A percentile compares a stretch with the other conserved stretches of the same genome.
phyloP scores from a whole-genome alignment of 2,888 invertebrate species.

The Malthinus flaveolus region DNA sequence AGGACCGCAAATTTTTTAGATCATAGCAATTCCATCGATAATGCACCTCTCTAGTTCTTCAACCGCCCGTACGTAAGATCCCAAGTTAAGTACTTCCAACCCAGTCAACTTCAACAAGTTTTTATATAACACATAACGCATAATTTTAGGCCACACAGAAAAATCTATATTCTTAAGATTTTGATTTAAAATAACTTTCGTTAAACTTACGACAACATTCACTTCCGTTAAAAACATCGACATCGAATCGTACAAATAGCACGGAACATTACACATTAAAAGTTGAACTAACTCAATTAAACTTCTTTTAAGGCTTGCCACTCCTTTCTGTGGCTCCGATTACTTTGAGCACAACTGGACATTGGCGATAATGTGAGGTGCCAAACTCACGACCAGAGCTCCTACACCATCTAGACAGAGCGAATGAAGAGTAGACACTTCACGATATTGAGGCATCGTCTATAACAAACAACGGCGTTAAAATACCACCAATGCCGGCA shows the following conservation, averaged over 20 bases:
- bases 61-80: constrained; percentile 73
- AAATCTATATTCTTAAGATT: constrained; percentile 67
- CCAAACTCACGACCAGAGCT: constrained; percentile 64
- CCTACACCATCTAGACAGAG: constrained; percentile 65
- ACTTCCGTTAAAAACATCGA: constrained; percentile 68
- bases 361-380: constrained; percentile 61
- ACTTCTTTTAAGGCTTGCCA: constrained; percentile 54
- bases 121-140: constrained; percentile 69
- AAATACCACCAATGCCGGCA: constrained; percentile 20
- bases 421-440: constrained; percentile 58
- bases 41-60: constrained; percentile 70
- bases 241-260: constrained; percentile 70
- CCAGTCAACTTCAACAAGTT: constrained; percentile 67
- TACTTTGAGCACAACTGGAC: constrained; percentile 49
- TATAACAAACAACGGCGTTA: constrained; percentile 43
- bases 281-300: constrained; percentile 61
- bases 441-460: constrained; percentile 52
- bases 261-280: constrained; percentile 67
- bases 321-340: constrained; percentile 47
- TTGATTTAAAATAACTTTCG: constrained; percentile 67
- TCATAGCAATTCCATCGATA: constrained; percentile 62
- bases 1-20: constrained; percentile 63
- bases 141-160: constrained; percentile 71
- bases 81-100: constrained; percentile 68
- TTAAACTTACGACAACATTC: constrained; percentile 69